These are phyloP conservation scores for Siniperca scherzeri DNA, from an alignment of 2,797 vertebrate species.

Conservation along the genomic window DNA sequence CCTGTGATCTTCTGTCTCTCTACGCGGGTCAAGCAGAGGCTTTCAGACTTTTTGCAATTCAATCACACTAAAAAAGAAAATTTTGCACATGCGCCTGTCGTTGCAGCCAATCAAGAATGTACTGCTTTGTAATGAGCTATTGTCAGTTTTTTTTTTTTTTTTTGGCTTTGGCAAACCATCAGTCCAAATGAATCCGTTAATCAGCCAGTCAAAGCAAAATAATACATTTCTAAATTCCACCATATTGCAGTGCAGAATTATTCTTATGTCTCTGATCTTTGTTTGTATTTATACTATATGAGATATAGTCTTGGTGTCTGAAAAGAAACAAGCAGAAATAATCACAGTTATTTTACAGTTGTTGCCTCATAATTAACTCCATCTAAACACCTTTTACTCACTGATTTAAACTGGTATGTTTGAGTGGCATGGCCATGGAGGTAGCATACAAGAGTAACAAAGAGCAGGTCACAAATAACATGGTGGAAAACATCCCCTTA, in stretches of 20 bases:
- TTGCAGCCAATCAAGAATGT: conserved; percentile 45
- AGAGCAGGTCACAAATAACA: background rate
- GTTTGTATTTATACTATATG: conserved; percentile 25
- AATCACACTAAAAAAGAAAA: conserved; percentile 78
- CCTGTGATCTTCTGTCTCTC: conserved; percentile 88
- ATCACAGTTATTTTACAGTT: background rate
- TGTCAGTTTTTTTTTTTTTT: conserved; percentile 32
- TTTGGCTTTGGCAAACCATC: conserved; percentile 46
- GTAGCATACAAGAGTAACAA: background rate
- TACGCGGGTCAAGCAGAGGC: conserved; percentile 89
- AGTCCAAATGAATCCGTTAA: conserved; percentile 51
- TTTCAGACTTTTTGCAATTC: conserved; percentile 87
- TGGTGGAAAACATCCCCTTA: background rate
- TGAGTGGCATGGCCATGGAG: background rate
- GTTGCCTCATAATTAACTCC: conserved; percentile 4
- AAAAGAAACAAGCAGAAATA: conserved; percentile 20
- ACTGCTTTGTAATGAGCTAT: conserved; percentile 49
- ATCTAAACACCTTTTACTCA: conserved; percentile 6
- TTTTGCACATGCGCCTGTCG: conserved; percentile 43
- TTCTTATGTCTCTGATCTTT: conserved; percentile 21
- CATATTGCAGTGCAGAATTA: conserved; percentile 11
- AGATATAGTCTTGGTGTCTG: background rate
- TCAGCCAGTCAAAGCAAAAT: conserved; percentile 48
- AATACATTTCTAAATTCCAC: conserved; percentile 29
- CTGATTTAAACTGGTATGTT: background rate